A percentile compares a stretch with the other conserved stretches of the same genome.
Evolutionary conservation across 2,113 vertebrate genomes (phyloP).

Genomic region (Chelonoidis abingdonii): DNA sequence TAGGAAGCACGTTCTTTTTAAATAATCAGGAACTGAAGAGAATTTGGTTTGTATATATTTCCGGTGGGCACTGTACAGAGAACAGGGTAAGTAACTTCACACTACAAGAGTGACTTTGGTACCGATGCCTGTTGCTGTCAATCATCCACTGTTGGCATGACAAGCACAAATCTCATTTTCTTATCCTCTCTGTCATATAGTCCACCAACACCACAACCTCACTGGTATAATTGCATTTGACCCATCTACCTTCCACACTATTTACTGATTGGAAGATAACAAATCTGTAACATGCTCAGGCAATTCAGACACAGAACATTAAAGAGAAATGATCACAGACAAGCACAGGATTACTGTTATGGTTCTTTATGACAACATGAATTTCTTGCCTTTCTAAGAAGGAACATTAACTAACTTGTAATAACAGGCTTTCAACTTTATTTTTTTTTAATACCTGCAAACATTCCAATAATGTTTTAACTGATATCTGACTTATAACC

Average conservation of each 20-base stretch:
- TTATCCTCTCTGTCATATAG: neutral
- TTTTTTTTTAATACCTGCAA: neutral
- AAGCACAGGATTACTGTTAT: fast-evolving
- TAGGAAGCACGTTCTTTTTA: neutral
- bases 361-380: neutral
- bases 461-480: neutral
- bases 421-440: neutral
- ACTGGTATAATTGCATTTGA: no score
- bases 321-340: fast-evolving
- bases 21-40: neutral
- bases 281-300: neutral
- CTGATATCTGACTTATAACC: neutral
- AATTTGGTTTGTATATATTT: neutral
- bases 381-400: neutral
- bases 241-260: neutral
- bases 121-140: neutral
- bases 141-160: neutral
- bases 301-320: fast-evolving
- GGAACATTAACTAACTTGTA: fast-evolving
- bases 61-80: neutral
- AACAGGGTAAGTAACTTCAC: neutral
- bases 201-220: neutral
- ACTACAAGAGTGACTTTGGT: neutral
- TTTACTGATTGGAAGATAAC: neutral
- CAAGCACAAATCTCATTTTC: neutral